phyloP scores from a whole-genome alignment of 1,140 invertebrate genomes.

The Saccostrea glomerata region DNA sequence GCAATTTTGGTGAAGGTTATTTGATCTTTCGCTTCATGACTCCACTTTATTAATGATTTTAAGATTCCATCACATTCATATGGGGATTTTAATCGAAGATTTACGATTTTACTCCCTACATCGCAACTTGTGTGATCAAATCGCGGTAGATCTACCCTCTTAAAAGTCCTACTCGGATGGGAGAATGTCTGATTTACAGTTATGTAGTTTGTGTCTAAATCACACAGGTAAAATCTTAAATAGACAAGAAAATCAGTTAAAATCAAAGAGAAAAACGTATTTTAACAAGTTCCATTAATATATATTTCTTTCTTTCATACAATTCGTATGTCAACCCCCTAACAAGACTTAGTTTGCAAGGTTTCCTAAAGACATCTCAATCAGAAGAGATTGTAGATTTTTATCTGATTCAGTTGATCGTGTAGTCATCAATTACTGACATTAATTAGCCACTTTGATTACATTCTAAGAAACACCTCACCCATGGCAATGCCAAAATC shows the following conservation, averaged over 20 bases:
- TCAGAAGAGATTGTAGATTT: background rate
- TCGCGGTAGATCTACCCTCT: slow-evolving; percentile 24
- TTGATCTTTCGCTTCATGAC: background rate
- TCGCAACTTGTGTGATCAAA: slow-evolving; percentile 27
- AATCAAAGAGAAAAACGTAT: slow-evolving; percentile 16
- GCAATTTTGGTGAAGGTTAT: slow-evolving; percentile 9
- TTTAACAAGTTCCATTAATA: background rate
- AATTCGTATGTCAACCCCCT: background rate
- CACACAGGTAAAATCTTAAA: slow-evolving; percentile 11
- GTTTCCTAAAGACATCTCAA: background rate
- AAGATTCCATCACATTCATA: background rate
- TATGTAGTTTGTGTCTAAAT: background rate
- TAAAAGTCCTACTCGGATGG: background rate
- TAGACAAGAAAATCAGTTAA: background rate
- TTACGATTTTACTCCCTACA: slow-evolving; percentile 32
- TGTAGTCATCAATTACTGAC: slow-evolving; percentile 29
- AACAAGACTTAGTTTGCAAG: background rate
- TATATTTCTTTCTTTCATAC: background rate
- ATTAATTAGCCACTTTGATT: slow-evolving; percentile 12
- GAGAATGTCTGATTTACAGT: background rate
- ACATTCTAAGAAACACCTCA: slow-evolving; percentile 14
- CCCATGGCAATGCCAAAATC: background rate
- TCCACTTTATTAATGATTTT: slow-evolving; percentile 13
- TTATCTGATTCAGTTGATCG: slow-evolving; percentile 31
- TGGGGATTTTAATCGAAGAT: slow-evolving; percentile 24